Conservation (phyloP, 2,888 invertebrate genomes). For the Chloromyia formosa region DNA sequence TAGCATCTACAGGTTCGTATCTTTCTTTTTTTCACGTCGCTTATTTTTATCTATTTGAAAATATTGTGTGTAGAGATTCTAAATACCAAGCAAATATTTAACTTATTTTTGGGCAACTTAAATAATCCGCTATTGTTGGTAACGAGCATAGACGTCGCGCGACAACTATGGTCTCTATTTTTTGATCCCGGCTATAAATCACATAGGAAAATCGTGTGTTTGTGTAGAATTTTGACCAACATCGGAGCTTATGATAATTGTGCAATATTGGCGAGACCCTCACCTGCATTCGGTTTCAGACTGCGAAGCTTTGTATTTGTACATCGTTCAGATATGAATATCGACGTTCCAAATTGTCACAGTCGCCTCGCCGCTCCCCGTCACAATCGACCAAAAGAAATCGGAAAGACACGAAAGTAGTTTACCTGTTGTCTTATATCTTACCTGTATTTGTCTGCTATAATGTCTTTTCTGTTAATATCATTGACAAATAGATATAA, state of each 20-base stretch:
- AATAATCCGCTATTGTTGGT: constrained; percentile 40
- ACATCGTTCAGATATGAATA: constrained; percentile 20
- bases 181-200: constrained; percentile 18
- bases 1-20: constrained; percentile 26
- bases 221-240: constrained; percentile 21
- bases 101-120: constrained; percentile 50
- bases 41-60: constrained; percentile 22
- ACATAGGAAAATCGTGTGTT: background rate
- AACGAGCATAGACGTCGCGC: constrained; percentile 29
- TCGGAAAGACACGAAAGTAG: constrained; percentile 50
- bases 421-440: constrained; percentile 28
- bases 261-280: too few relatives aligned
- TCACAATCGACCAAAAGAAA: constrained; percentile 47
- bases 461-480: constrained; percentile 40
- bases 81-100: constrained; percentile 53
- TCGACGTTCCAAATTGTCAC: constrained; percentile 49
- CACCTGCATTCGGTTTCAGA: too few relatives aligned
- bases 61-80: constrained; percentile 52
- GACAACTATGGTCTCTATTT: constrained; percentile 29
- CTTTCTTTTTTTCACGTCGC: background rate
- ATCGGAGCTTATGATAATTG: background rate
- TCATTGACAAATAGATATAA: constrained; percentile 45
- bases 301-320: constrained; percentile 15
- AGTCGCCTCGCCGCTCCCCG: too few relatives aligned
- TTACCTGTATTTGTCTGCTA: constrained; percentile 39